Evolutionary conservation across 1,140 invertebrate species (phyloP), one percentile per base, ranked within the genome.

Genomic region (Drosophila ohnishii): DNA sequence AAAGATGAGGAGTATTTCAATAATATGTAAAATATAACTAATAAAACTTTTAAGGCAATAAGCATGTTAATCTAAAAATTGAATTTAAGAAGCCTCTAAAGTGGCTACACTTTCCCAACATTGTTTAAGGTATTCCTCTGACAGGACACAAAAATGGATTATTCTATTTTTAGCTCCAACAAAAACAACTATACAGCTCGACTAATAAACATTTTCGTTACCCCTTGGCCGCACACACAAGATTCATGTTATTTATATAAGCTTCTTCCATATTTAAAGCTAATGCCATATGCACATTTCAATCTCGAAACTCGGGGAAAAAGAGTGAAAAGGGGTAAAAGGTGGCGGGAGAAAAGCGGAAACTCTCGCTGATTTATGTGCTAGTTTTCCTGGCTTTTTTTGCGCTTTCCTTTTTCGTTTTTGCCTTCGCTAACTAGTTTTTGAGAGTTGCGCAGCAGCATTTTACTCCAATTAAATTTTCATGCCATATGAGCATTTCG

Each of bases 381-480:
- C 71, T 58, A 63, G 62, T 70, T 75, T 65, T 59, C 34, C 51
- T 58, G 25, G 44, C 44, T 58, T 61, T 50, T 75, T 61, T 37
- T 48, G 25, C 37, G 48, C 40, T 56, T 75, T 63, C 56, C 37
- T 37, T 70, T 75, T 42, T 40, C 44, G n/a, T 37, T 60, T 78
- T 61, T 58, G 76, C 69, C 67, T 67, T 75, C 75, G 58, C 75
- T 80, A 85, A 73, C 80, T 85, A 85, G 81, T 85, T 81, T 85
- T 85, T 77, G 78, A 85, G 78, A 86, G 81, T 86, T 86, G 74
- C 77, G 74, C 73, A 77, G 63, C 78, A 83, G 83, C 83, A 79
- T 87, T 86, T 86, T 86, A 86, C 78, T 87, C 83, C 83, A 86
- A 86, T 86, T 86, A 86, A 86, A 86, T 86, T 86, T 86, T 79